Percentiles rank a stretch among this genome's conserved stretches.
Evolutionary conservation across 2,888 invertebrate genomes (phyloP).

Genomic region (Conchocele bisecta): DNA sequence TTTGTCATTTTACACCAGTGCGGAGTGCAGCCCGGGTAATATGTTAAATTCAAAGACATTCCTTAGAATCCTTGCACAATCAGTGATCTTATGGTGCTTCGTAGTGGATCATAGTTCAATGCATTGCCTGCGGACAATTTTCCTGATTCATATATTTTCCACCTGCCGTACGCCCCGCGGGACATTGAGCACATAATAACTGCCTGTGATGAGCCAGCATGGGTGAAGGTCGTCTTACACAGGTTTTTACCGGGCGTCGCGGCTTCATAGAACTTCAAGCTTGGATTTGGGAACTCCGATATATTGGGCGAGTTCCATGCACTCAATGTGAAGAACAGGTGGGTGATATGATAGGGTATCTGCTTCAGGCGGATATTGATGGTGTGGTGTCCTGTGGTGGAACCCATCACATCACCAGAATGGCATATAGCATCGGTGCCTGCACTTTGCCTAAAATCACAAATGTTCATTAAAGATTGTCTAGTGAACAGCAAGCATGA

Average conservation of each 20-base stretch:
- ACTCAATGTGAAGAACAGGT: constrained; percentile 69
- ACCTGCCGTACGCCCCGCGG: constrained; percentile 43
- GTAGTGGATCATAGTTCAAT: constrained; percentile 53
- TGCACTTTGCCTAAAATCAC: too few relatives aligned
- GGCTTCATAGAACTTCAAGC: constrained; percentile 65
- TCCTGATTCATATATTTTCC: constrained; percentile 68
- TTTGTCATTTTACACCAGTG: too few relatives aligned
- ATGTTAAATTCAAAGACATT: too few relatives aligned
- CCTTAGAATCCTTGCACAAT: too few relatives aligned
- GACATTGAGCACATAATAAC: constrained; percentile 69
- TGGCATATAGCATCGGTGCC: constrained; percentile 51
- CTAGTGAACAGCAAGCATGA: too few relatives aligned
- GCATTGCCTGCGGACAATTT: constrained; percentile 68
- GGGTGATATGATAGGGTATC: constrained; percentile 57
- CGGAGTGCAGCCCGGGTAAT: too few relatives aligned
- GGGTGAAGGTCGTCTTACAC: constrained; percentile 66
- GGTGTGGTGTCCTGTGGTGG: constrained; percentile 66
- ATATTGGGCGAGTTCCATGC: constrained; percentile 67
- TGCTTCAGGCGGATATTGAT: constrained; percentile 62
- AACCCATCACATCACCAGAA: constrained; percentile 58
- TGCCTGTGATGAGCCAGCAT: constrained; percentile 64
- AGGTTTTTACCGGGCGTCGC: constrained; percentile 54
- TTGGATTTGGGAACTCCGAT: constrained; percentile 65
- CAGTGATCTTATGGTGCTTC: constrained; percentile 55
- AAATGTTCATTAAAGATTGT: too few relatives aligned